Base-by-base conservation (phyloP, 2,888 invertebrate species). In the Drosophila melanosoma region DNA sequence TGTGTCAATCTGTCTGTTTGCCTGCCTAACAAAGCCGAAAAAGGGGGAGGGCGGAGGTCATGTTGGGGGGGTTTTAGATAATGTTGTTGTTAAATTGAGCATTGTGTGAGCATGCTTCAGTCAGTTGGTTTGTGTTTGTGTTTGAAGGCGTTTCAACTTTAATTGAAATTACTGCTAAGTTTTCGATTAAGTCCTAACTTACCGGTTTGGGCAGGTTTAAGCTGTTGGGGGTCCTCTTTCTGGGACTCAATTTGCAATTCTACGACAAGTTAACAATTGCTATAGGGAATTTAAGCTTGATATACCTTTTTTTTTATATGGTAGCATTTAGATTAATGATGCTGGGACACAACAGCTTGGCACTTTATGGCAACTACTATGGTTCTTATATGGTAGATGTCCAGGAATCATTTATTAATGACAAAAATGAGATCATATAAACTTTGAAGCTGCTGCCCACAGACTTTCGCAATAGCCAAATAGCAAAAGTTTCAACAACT, bases 81-180 rank as follows among this genome's bases (percentile, higher is more conserved):
- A 87, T 85, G 86, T 70, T 71, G 81, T 77, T 83, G 88, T 73
- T 70, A 77, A 88, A 81, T 86, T 79, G 86, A 68, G 86, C 83
- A 80, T 76, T 76, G 69, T 64, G 36, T 75, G 56, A 61, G 42
- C 61, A 40, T 52, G 35, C 29, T 58, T 33, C 23, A 48, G 23
- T 45, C 23, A 53, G 29, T 36, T 26, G 54, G 58, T 74, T 53
- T 51, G 56, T 58, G 42, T 49, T 63, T 68, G 61, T 79, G 71
- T 73, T 83, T 81, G 71, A 71, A 64, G 69, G 66, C 84, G 62
- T 74, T 84, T 60, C 79, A 72, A 74, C 69, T 88, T 82, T 90
- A 87, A 87, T 90, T 90, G 89, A 87, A 89, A 87, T 90, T 89
- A 90, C 82, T 89, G 75, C 68, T 61, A 70, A 76, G 73, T 70